Evolutionary conservation across 2,888 invertebrate genomes (phyloP).

Genomic region (Melinaea menophilus): DNA sequence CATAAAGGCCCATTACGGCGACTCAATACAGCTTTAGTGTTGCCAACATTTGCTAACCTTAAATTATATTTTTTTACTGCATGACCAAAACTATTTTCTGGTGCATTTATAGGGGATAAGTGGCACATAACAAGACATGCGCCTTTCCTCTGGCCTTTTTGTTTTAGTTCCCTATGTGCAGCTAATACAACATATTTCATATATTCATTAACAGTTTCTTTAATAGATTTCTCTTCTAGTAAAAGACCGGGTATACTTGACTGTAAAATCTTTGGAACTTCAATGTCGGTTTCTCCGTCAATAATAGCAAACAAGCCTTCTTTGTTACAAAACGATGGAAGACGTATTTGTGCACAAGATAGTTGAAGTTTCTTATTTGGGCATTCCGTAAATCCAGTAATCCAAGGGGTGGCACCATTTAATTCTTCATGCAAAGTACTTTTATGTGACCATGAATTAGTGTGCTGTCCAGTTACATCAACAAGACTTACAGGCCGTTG

Average conservation of each 20-base stretch:
- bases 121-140: conserved; percentile 86
- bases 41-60: conserved; percentile 86
- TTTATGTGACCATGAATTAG: conserved; percentile 78
- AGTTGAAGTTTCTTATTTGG: conserved; percentile 85
- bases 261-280: conserved; percentile 83
- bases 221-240: conserved; percentile 87
- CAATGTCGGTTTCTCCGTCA: conserved; percentile 85
- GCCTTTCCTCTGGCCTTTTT: conserved; percentile 85
- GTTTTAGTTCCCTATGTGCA: conserved; percentile 86
- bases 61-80: conserved; percentile 81
- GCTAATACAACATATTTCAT: conserved; percentile 90
- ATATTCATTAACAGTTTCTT: conserved; percentile 88
- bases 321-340: conserved; percentile 87
- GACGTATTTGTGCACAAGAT: conserved; percentile 86
- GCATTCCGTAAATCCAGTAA: conserved; percentile 90
- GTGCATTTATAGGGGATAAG: conserved; percentile 79
- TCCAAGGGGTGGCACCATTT: conserved; percentile 82
- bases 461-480: conserved; percentile 90
- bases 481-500: conserved; percentile 89
- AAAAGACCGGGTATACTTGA: conserved; percentile 87
- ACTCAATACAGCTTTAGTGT: conserved; percentile 86
- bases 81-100: conserved; percentile 80
- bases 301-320: conserved; percentile 91
- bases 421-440: conserved; percentile 76
- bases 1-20: conserved; percentile 82